Conservation (phyloP, 2,113 vertebrate genomes). For the Dasyprocta punctata region DNA sequence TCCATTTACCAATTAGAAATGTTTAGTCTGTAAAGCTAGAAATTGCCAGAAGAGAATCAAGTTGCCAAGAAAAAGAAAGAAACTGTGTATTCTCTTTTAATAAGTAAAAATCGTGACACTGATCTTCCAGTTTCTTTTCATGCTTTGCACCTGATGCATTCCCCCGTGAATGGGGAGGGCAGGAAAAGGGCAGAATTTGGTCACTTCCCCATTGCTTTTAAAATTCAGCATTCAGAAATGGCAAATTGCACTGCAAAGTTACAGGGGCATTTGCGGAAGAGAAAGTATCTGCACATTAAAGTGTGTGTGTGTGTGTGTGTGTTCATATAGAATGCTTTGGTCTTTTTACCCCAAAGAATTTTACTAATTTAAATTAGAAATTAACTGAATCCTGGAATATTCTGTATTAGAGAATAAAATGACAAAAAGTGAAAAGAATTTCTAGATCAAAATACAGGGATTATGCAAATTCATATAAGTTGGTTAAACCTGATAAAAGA, state of each 20-base stretch:
- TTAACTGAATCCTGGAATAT: slow-evolving; percentile 17
- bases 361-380: slow-evolving; percentile 42
- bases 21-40: slow-evolving; percentile 69
- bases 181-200: neutral
- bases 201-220: neutral
- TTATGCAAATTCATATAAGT: neutral
- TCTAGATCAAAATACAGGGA: neutral
- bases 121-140: neutral
- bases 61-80: slow-evolving; percentile 25
- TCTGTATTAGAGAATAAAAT: slow-evolving; percentile 7
- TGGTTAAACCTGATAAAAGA: slow-evolving; percentile 22
- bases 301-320: neutral
- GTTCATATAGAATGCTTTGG: neutral
- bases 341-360: slow-evolving; percentile 1
- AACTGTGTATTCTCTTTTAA: neutral
- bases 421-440: neutral
- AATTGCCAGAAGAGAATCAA: slow-evolving; percentile 58
- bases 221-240: neutral
- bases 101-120: neutral
- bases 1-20: slow-evolving; percentile 72
- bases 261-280: neutral
- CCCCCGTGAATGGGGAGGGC: neutral
- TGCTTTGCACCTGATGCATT: neutral
- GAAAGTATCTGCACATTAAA: neutral
- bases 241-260: neutral